phyloP scores from a whole-genome alignment of 2,888 invertebrate genomes.

The Luperina nickerlii region DNA sequence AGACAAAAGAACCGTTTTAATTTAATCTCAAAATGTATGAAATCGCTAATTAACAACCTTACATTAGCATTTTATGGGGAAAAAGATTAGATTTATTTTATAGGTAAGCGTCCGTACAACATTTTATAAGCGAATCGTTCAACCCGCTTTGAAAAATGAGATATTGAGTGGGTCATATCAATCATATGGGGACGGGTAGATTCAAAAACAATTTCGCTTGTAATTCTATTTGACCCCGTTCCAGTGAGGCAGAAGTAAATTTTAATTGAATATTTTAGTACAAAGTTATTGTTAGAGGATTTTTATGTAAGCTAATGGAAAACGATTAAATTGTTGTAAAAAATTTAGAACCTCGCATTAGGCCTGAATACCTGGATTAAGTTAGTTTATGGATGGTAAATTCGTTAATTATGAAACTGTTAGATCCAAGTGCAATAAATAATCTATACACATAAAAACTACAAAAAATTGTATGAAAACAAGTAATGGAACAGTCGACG shows the following conservation, averaged over 20 bases:
- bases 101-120: slow-evolving; percentile 21
- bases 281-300: neutral
- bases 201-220: slow-evolving; percentile 64
- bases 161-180: slow-evolving; percentile 66
- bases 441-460: neutral
- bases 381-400: neutral
- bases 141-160: slow-evolving; percentile 64
- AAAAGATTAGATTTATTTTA: slow-evolving; percentile 38
- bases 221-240: slow-evolving; percentile 59
- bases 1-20: slow-evolving; percentile 12
- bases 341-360: too few relatives aligned
- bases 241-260: slow-evolving; percentile 47
- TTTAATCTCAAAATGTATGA: slow-evolving; percentile 23
- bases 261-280: slow-evolving; percentile 61
- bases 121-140: slow-evolving; percentile 47
- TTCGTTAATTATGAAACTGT: neutral
- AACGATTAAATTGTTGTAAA: neutral
- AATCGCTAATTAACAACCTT: slow-evolving; percentile 39
- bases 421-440: neutral
- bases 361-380: neutral
- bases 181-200: slow-evolving; percentile 58
- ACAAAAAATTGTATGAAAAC: neutral
- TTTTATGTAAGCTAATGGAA: slow-evolving; percentile 8
- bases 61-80: slow-evolving; percentile 27
- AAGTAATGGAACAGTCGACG: neutral